phyloP scores from a whole-genome alignment of 2,113 vertebrate genomes.

The Ceyx margarethae region DNA sequence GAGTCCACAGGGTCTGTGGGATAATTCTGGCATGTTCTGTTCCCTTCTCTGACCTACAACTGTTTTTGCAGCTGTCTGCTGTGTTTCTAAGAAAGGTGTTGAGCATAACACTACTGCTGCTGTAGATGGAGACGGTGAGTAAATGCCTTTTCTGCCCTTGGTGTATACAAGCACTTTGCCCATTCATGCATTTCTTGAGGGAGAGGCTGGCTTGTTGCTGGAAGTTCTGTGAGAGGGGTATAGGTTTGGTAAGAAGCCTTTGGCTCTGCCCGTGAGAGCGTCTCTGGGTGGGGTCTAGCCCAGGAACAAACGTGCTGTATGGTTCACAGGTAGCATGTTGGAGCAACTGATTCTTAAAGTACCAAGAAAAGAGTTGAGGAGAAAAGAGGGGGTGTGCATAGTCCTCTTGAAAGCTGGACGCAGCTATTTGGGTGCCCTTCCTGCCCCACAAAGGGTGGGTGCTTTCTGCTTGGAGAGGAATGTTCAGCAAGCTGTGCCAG shows the following conservation, averaged over 20 bases:
- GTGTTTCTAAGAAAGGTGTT: conserved; percentile 85
- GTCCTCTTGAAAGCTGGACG: neutral
- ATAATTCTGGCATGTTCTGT: neutral
- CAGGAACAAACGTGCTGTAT: neutral
- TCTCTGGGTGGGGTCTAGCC: neutral
- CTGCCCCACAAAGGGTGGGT: neutral
- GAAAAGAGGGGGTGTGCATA: neutral
- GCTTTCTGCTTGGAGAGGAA: neutral
- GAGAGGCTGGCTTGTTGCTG: neutral
- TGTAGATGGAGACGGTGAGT: conserved; percentile 87
- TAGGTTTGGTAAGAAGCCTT: neutral
- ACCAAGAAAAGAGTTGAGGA: neutral
- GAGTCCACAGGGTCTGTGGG: neutral
- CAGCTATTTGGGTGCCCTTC: neutral
- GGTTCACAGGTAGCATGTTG: neutral
- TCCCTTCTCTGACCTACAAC: neutral
- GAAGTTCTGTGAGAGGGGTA: neutral
- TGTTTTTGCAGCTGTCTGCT: conserved; percentile 83
- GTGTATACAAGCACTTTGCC: neutral
- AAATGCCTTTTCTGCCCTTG: neutral
- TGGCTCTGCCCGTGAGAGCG: neutral
- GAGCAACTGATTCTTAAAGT: neutral
- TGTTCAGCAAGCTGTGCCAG: neutral
- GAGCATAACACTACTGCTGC: conserved; percentile 79
- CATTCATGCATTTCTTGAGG: neutral